Evolutionary conservation across 2,113 vertebrate genomes (phyloP).

Genomic region (Psephotus haematonotus): DNA sequence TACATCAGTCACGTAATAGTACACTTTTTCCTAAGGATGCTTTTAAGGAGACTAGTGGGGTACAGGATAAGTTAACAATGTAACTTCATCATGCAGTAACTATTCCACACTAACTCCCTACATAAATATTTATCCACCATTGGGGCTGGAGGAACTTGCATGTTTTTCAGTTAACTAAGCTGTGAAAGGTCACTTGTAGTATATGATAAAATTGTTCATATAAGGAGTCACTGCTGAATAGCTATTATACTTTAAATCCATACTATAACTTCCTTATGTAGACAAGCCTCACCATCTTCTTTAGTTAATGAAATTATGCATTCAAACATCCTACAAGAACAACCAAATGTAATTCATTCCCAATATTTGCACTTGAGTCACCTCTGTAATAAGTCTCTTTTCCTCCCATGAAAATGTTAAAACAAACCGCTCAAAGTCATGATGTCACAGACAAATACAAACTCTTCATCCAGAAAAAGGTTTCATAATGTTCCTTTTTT

Average conservation of each 20-base stretch:
- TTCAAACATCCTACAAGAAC: background rate
- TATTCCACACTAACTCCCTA: background rate
- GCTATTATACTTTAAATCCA: background rate
- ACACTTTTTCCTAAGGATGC: background rate
- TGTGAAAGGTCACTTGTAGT: background rate
- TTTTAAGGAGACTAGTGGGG: background rate
- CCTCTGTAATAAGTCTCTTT: background rate
- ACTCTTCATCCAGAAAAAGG: background rate
- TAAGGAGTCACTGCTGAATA: background rate
- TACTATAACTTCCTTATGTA: background rate
- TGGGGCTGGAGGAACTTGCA: background rate
- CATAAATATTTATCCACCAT: background rate
- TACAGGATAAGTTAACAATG: background rate
- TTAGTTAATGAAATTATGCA: background rate
- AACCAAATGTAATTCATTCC: background rate
- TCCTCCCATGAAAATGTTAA: background rate
- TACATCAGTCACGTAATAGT: background rate
- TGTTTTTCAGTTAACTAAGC: background rate
- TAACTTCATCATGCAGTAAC: background rate
- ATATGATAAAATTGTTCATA: background rate
- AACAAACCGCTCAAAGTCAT: background rate
- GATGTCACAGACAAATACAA: background rate
- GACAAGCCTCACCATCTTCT: background rate
- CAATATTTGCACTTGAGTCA: background rate
- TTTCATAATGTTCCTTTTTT: background rate